Conservation (phyloP, 2,113 vertebrate species). For the Indicator maculatus region DNA sequence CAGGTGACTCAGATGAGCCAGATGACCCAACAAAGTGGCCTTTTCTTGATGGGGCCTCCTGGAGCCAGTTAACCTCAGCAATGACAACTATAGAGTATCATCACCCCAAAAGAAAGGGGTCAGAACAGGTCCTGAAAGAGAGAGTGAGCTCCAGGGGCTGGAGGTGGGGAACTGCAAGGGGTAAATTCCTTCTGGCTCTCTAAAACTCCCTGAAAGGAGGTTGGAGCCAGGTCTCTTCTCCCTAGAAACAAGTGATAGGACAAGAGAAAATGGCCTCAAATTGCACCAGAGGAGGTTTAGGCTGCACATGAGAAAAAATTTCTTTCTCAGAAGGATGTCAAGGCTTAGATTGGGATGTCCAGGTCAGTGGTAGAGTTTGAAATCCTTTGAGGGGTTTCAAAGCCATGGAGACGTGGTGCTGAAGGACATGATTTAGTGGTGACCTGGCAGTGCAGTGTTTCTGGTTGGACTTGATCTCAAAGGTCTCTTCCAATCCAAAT, state of each 20-base stretch:
- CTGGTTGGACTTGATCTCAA: background rate
- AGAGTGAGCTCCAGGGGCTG: background rate
- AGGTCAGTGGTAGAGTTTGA: background rate
- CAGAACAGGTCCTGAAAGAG: fast-evolving
- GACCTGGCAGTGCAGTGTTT: background rate
- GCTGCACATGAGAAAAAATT: background rate
- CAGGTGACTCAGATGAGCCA: fast-evolving
- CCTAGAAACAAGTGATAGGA: background rate
- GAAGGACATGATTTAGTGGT: background rate
- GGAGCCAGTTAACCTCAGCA: fast-evolving
- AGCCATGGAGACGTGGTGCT: background rate
- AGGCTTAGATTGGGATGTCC: background rate
- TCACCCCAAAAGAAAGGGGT: background rate
- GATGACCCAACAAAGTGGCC: fast-evolving
- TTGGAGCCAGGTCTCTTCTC: background rate
- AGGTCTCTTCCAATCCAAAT: background rate
- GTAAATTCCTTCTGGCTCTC: background rate
- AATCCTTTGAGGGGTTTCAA: background rate
- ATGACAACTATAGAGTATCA: background rate
- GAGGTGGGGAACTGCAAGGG: background rate
- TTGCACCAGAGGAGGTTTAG: background rate
- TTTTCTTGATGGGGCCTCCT: fast-evolving
- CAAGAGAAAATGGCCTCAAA: background rate
- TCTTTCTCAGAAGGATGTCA: background rate
- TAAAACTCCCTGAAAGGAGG: background rate